Evolutionary conservation across 1,140 invertebrate genomes (phyloP), one percentile per base, ranked within the genome.

Genomic region (Drosophila ananassae): DNA sequence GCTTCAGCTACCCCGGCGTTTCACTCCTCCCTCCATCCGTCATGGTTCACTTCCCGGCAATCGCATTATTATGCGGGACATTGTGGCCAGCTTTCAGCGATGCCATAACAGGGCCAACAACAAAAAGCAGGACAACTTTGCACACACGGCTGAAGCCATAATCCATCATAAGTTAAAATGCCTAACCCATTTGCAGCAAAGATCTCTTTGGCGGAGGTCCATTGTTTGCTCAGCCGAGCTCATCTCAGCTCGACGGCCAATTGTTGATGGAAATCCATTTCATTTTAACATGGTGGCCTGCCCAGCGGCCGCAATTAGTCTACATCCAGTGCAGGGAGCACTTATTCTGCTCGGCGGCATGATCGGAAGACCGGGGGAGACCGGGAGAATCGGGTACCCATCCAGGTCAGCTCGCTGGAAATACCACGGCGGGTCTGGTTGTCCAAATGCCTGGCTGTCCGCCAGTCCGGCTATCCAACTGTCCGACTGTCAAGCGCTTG

Each of bases 211-310:
- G 52, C 66, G 21, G 51, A n/a, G 32, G 57, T 63, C 51, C 63
- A 66, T 76, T 62, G 21, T 48, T 57, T 17, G 39, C 50, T 22
- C 34, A 51, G 28, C 22, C 12, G 51, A 22, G 47, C 59, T 57
- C 25, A 22, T 50, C 25, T 44, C 51, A 34, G 12, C 37, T 56
- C 72, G 61, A 41, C 58, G 73, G 67, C 78, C 85, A 90, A 90
- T 90, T 90, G 80, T 73, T 90, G 82, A 89, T 74, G 79, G 73
- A 90, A 90, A 90, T 89, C 83, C 89, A 90, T 90, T 90, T 87
- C 77, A 90, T 90, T 90, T 90, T 90, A 89, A 89, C 89, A 81
- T 90, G 79, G 71, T 87, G 87, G 66, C 51, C 61, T 48, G 44
- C 41, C 58, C 61, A 71, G 44, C 52, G 72, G 60, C 74, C 89